These are phyloP conservation scores for Mesitornis unicolor DNA, from an alignment of 2,113 vertebrate genomes.

Conservation along the genomic window DNA sequence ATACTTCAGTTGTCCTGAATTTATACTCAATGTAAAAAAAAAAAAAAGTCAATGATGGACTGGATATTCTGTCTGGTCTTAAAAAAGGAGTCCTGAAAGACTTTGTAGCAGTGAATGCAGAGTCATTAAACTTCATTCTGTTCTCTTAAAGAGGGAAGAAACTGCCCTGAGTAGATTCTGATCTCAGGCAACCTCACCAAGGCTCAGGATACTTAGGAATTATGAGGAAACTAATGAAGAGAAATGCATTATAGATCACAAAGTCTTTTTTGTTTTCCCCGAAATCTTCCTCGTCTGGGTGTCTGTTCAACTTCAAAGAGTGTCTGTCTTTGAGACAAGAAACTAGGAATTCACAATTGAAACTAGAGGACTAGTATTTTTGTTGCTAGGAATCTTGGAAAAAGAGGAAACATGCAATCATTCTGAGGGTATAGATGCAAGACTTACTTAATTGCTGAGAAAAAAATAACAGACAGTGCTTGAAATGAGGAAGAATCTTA, in stretches of 20 bases:
- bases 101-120: background rate
- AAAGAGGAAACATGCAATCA: background rate
- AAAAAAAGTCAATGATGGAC: background rate
- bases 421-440: background rate
- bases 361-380: background rate
- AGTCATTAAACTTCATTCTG: background rate
- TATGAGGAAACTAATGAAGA: background rate
- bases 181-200: background rate
- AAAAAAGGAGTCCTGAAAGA: background rate
- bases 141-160: background rate
- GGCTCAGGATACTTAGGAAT: background rate
- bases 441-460: background rate
- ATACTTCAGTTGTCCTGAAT: background rate
- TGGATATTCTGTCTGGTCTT: background rate
- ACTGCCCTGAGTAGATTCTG: background rate
- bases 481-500: background rate
- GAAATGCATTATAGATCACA: slow-evolving; percentile 14
- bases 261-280: background rate
- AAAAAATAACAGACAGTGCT: background rate
- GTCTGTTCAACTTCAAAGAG: background rate
- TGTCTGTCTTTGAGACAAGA: background rate
- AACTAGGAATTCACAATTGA: background rate
- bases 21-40: background rate
- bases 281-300: background rate
- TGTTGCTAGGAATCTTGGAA: background rate